Evolutionary conservation across 2,113 vertebrate species (phyloP).

Genomic region (Phoxinus phoxinus): DNA sequence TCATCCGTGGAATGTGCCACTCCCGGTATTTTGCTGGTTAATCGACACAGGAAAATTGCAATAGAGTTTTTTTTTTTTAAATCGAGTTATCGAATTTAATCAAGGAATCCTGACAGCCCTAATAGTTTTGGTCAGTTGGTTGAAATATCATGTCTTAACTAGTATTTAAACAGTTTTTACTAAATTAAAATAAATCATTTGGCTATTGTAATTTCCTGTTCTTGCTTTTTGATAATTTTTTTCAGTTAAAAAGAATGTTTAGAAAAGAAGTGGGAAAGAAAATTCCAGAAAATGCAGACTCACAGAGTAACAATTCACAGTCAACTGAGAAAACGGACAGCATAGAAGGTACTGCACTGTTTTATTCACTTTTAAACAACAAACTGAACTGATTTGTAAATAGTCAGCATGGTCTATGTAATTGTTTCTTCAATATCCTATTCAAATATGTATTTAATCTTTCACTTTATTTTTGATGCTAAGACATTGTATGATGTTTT

Average conservation of each 20-base stretch:
- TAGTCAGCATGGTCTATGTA: no score
- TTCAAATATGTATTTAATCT: background rate
- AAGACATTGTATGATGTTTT: background rate
- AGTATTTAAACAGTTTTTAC: background rate
- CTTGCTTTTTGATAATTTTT: background rate
- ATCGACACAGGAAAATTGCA: no score
- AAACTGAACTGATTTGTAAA: background rate
- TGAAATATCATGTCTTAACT: background rate
- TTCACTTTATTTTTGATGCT: no score
- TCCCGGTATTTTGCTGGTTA: no score
- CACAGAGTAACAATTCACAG: conserved; percentile 70
- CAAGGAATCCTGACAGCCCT: no score
- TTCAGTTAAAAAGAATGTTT: conserved; percentile 86
- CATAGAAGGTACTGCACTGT: conserved; percentile 40
- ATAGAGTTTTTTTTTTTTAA: no score
- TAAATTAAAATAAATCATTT: background rate
- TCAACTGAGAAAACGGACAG: conserved; percentile 69
- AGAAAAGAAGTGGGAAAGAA: conserved; percentile 92
- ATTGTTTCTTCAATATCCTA: background rate
- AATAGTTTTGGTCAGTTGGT: background rate
- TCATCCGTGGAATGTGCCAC: no score
- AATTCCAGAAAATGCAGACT: conserved; percentile 79
- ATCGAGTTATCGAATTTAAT: no score
- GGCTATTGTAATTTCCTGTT: background rate
- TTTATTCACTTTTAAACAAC: background rate